Conservation (phyloP, 2,888 invertebrate species). For the Lasioglossum malachurum region DNA sequence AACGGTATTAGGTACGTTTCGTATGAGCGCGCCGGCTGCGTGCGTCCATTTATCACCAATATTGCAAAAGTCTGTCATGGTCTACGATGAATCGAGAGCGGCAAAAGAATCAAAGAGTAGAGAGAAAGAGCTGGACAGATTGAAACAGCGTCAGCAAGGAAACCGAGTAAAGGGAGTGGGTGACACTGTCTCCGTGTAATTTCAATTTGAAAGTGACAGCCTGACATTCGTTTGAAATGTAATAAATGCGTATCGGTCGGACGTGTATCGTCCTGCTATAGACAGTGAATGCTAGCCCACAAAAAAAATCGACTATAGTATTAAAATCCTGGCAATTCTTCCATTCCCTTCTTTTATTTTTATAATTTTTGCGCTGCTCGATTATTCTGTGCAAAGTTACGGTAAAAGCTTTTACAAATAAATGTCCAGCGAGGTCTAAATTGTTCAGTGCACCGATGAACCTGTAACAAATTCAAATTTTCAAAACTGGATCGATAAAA, state of each 20-base stretch:
- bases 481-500: background rate
- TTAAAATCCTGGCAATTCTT: background rate
- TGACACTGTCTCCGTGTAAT: constrained; percentile 17
- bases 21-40: constrained; percentile 56
- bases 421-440: background rate
- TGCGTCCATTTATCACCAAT: constrained; percentile 71
- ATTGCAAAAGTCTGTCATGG: constrained; percentile 60
- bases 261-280: background rate
- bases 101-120: background rate
- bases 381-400: background rate
- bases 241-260: constrained; percentile 36
- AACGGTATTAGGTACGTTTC: constrained; percentile 39
- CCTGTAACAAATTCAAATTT: background rate
- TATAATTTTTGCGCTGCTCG: background rate
- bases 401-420: background rate
- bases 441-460: background rate
- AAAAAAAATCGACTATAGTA: background rate
- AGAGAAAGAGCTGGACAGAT: constrained; percentile 11
- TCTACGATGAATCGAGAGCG: constrained; percentile 18
- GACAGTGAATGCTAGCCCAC: background rate
- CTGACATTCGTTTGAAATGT: constrained; percentile 22
- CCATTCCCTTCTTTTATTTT: background rate
- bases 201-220: constrained; percentile 27
- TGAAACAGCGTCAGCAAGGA: constrained; percentile 21
- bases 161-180: constrained; percentile 6